Conservation (phyloP, 2,797 vertebrate species). For the Spizella passerina region DNA sequence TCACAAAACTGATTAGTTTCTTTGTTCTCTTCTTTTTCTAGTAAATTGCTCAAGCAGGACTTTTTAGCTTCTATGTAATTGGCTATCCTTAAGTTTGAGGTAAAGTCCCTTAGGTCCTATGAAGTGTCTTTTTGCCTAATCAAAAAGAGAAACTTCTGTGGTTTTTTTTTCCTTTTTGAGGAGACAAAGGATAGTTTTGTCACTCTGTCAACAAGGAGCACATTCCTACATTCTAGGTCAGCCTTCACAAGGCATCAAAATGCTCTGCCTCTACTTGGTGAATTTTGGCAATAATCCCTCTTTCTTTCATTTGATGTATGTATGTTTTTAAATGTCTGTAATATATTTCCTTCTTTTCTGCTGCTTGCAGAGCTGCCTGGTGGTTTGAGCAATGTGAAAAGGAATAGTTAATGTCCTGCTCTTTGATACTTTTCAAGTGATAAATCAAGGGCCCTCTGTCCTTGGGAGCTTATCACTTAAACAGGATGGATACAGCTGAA, state of each 20-base stretch:
- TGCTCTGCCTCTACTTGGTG: neutral
- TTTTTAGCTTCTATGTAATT: neutral
- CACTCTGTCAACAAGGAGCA: neutral
- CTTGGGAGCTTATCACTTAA: neutral
- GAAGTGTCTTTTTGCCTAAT: neutral
- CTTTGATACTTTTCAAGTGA: neutral
- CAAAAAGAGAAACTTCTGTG: neutral
- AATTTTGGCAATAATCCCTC: neutral
- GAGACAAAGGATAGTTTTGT: neutral
- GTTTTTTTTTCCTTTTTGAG: neutral
- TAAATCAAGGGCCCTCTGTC: neutral
- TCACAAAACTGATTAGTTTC: neutral
- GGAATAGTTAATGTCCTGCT: neutral
- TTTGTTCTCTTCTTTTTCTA: neutral
- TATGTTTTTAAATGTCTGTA: neutral
- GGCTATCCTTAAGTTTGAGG: neutral
- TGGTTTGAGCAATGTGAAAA: neutral
- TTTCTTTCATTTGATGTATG: neutral
- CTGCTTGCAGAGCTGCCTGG: neutral
- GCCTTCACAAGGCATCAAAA: neutral
- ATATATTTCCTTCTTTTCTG: neutral
- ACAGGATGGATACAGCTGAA: neutral
- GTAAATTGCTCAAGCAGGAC: neutral
- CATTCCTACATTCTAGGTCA: neutral
- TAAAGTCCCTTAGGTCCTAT: neutral